Conservation (phyloP, 2,888 invertebrate genomes). For the Acrocyrtus sp. region DNA sequence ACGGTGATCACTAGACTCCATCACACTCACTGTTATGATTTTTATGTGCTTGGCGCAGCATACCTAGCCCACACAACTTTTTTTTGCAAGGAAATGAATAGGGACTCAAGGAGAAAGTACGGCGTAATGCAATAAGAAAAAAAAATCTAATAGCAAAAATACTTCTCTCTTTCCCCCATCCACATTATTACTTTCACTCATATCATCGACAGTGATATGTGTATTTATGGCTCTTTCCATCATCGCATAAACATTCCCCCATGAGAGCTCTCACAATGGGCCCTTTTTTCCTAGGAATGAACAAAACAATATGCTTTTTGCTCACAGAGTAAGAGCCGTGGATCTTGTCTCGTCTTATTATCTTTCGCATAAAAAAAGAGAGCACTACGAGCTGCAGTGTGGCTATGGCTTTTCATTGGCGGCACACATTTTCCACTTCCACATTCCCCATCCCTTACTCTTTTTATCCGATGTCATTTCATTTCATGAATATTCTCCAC, state of each 20-base stretch:
- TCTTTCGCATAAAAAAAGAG: too few relatives aligned
- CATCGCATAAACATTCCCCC: slow-evolving; percentile 45
- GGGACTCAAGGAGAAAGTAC: slow-evolving; percentile 16
- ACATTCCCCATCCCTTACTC: too few relatives aligned
- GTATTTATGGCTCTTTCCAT: slow-evolving; percentile 48
- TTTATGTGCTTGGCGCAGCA: slow-evolving; percentile 49
- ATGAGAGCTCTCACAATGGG: slow-evolving; percentile 38
- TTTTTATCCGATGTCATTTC: too few relatives aligned
- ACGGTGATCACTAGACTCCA: too few relatives aligned
- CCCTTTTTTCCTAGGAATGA: slow-evolving; percentile 34
- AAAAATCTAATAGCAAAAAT: slow-evolving; percentile 21
- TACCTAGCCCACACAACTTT: too few relatives aligned
- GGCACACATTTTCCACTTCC: not conserved
- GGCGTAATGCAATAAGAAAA: slow-evolving; percentile 42
- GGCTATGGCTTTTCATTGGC: too few relatives aligned
- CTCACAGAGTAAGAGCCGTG: too few relatives aligned
- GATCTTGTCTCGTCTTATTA: too few relatives aligned
- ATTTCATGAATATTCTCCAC: too few relatives aligned
- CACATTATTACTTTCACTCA: slow-evolving; percentile 41
- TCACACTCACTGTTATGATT: slow-evolving; percentile 35
- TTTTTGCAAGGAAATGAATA: slow-evolving; percentile 12
- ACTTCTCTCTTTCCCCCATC: slow-evolving; percentile 2
- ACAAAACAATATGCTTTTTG: slow-evolving; percentile 34
- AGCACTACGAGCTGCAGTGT: too few relatives aligned
- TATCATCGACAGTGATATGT: slow-evolving; percentile 46